A percentile compares a stretch with the other conserved stretches of the same genome.
phyloP scores from a whole-genome alignment of 2,888 invertebrate species.

The Caenorhabditis auriculariae region DNA sequence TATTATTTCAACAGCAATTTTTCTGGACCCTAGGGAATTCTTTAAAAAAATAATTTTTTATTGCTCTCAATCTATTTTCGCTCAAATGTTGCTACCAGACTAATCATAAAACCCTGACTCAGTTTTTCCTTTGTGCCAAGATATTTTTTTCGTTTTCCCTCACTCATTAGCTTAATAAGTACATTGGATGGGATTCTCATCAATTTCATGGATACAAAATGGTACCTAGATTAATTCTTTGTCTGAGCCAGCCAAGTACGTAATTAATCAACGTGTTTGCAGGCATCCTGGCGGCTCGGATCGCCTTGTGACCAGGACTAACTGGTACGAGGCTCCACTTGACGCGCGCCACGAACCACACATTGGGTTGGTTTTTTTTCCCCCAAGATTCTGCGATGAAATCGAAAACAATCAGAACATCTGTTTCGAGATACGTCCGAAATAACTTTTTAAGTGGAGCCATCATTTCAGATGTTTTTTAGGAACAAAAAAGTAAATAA shows the following conservation, averaged over 20 bases:
- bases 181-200: neutral
- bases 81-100: neutral
- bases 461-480: too few species aligned
- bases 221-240: neutral
- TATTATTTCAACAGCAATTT: neutral
- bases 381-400: too few species aligned
- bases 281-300: too few species aligned
- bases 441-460: too few species aligned
- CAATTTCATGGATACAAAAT: neutral
- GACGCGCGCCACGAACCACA: neutral
- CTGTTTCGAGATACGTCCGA: too few species aligned
- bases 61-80: too few species aligned
- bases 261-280: too few species aligned
- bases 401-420: too few species aligned
- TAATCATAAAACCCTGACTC: neutral
- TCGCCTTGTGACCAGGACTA: slow-evolving; percentile 19
- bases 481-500: too few species aligned
- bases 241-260: neutral
- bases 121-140: slow-evolving; percentile 4
- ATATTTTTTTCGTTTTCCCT: slow-evolving; percentile 6
- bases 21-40: too few species aligned
- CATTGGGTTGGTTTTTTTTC: too few species aligned
- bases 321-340: slow-evolving; percentile 24
- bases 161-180: slow-evolving; percentile 5
- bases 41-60: too few species aligned